A percentile compares a stretch with the other conserved stretches of the same genome.
Evolutionary conservation across 2,113 vertebrate species (phyloP).

Genomic region (Brienomyrus longianalis): DNA sequence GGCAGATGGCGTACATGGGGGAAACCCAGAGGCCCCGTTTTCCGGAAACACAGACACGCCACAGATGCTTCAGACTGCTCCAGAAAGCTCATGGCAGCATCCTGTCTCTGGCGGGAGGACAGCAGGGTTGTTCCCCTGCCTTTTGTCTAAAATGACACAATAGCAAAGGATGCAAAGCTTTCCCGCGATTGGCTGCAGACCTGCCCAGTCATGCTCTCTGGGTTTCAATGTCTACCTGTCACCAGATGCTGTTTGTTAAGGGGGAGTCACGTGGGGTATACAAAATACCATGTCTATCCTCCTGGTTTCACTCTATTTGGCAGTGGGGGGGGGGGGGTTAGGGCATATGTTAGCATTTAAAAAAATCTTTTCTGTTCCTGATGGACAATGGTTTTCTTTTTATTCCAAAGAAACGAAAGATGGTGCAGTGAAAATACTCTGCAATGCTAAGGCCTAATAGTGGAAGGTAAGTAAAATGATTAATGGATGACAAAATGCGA

Average conservation of each 20-base stretch:
- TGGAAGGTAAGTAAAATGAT: neutral
- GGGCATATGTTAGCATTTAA: neutral
- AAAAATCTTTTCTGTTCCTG: neutral
- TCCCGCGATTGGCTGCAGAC: neutral
- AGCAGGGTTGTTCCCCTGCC: too few relatives aligned
- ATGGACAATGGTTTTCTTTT: neutral
- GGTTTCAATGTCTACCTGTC: neutral
- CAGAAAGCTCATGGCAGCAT: neutral
- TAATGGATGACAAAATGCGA: neutral
- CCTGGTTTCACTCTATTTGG: neutral
- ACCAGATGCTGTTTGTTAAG: neutral
- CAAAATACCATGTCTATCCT: neutral
- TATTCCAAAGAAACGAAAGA: neutral
- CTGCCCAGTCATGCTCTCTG: neutral
- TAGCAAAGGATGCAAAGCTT: neutral
- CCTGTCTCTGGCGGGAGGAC: too few relatives aligned
- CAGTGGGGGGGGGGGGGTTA: neutral
- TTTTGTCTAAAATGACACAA: neutral
- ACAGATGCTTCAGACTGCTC: neutral
- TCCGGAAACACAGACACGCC: neutral
- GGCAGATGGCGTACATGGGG: neutral
- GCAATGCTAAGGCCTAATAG: neutral
- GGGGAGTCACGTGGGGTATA: neutral
- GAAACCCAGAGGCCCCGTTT: neutral
- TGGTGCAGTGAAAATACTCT: neutral